Evolutionary conservation across 2,888 invertebrate genomes (phyloP).

Genomic region (Meteorus colon): DNA sequence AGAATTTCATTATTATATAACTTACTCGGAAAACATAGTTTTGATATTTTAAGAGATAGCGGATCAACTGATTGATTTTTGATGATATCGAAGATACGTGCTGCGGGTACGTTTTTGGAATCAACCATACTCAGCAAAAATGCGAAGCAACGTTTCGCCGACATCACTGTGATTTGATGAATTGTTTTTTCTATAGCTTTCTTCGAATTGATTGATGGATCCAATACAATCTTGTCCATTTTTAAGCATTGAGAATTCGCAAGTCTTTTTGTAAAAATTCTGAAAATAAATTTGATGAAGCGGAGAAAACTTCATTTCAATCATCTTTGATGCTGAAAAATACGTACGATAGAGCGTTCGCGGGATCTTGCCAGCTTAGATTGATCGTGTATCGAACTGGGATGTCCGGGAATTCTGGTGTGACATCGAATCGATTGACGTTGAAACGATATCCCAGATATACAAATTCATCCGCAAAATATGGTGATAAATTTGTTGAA

Average conservation of each 20-base stretch:
- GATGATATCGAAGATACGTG: neutral
- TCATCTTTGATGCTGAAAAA: neutral
- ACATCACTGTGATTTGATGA: neutral
- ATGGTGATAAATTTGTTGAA: conserved; percentile 18
- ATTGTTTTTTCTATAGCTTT: conserved; percentile 1
- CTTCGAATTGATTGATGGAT: neutral
- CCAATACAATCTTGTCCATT: neutral
- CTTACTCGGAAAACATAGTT: neutral
- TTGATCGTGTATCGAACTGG: neutral
- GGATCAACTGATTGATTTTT: neutral
- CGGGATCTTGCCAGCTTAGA: neutral
- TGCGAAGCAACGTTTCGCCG: neutral
- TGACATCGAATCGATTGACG: conserved; percentile 9
- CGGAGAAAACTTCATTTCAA: neutral
- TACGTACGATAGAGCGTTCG: neutral
- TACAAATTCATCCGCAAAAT: conserved; percentile 6
- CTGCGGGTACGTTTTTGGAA: neutral
- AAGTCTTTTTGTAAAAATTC: neutral
- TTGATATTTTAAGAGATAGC: neutral
- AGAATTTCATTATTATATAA: too few relatives aligned
- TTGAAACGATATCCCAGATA: conserved; percentile 25
- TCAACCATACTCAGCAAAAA: conserved; percentile 2
- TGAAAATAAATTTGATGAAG: conserved; percentile 1
- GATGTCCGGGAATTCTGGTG: neutral
- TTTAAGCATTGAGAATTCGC: neutral